Base-by-base conservation (phyloP, 2,888 invertebrate genomes). In the Polydrusus cervinus region DNA sequence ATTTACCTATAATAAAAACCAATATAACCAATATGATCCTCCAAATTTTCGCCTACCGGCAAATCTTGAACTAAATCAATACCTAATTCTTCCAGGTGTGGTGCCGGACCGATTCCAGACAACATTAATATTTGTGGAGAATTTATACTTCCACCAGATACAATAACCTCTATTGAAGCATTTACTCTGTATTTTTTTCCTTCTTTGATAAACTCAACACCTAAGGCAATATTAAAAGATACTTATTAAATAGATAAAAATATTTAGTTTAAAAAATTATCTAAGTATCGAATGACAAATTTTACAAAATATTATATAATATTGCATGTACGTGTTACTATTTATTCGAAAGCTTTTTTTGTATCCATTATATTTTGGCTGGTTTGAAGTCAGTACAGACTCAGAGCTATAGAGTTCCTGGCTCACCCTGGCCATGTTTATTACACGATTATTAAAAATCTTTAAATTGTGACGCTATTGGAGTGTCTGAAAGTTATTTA, bases 91-190 rank as follows among this genome's bases (percentile, higher is more conserved):
- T 88, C 87, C 18, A 94, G 87, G 80, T 94, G 94, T 20, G 91
- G 88, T 51, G 88, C 88, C 0, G 94, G 94, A 0, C 94, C 94
- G 66, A 96, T 89, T 0, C 97, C 97, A 0, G 96, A 96, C 0
- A 97, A 86, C 95, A 96, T 95, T 70, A 97, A 88, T 66, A 97
- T 87, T 83, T 97, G 96, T 0, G 77, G 77, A 16, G 74, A 40
- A 49, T 96, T 96, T 43, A 97, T 93, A 0, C 96, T 92, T 0
- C 97, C 97, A 0, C 95, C 96, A n/a, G 95, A 92, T 43, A 97
- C 84, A 57, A 97, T 93, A 0, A 97, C 91, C 85, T 95, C 95
- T 80, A 93, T 93, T 64, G 90, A 90, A 0, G 95, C 95, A 69
- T 90, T 88, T 0, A 92, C 92, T 0, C 90, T 88, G 81, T 91